Evolutionary conservation across 1,140 invertebrate genomes (phyloP), one percentile per base, ranked within the genome.

Genomic region (Drosophila albomicans): DNA sequence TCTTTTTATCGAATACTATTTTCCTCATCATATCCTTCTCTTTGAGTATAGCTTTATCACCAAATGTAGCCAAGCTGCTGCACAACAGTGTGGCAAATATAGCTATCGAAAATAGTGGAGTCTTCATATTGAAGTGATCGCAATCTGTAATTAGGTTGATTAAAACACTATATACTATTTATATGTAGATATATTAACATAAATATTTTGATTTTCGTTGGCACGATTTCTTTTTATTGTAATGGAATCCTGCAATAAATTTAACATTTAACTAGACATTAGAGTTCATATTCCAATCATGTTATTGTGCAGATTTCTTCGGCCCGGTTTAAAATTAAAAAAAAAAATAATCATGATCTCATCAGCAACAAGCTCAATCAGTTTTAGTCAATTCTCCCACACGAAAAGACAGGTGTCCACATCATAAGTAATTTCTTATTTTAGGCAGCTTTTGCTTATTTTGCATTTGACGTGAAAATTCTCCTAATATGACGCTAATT

Each of bases 1-100:
- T 97, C 76, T 96, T 96, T 91, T 96, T 96, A 80, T 97, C 96
- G 81, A 95, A 97, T 25, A 97, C 96, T 75, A 97, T 97, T 28
- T 97, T 97, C 32, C 96, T 92, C 93, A 96, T 95, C 94, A 97
- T 96, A 77, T 97, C 96, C 41, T 95, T 95, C n/a, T 93, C 94
- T 46, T 94, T 92, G 1, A 90, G 49, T 13, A 63, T 75, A 2
- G 73, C 64, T 63, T 87, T 87, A 6, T 73, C 78, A 28, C 66
- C 58, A 7, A 65, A 67, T 32, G 69, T 80, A 5, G 71, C 79
- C 28, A 11, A 51, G n/a, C 66, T 58, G 63, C 46, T 51, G 43
- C 61, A 75, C 20, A 79, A n/a, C 0, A 79, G 28, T 35, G 67
- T 63, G 11, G 66, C 15, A 13, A 75, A 51, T 16, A 61, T 41